phyloP scores from a whole-genome alignment of 2,113 vertebrate species.

The Meriones unguiculatus region DNA sequence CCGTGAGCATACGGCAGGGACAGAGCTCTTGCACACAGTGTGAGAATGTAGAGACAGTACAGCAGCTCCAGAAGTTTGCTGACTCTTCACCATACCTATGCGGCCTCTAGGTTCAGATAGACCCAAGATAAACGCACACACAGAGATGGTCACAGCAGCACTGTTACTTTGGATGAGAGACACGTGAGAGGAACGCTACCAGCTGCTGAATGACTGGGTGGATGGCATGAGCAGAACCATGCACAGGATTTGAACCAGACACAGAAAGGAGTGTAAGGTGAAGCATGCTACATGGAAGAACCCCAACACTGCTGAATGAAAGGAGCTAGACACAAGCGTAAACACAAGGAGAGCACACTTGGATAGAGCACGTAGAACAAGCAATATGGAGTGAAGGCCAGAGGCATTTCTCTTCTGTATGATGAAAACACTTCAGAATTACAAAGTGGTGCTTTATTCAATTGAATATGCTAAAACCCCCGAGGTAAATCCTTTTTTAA shows the following conservation, averaged over 20 bases:
- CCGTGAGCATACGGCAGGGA: neutral
- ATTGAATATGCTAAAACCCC: neutral
- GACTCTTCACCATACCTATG: neutral
- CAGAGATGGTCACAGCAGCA: neutral
- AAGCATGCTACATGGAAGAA: neutral
- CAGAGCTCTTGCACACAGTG: neutral
- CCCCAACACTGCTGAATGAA: neutral
- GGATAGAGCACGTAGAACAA: neutral
- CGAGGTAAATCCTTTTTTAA: neutral
- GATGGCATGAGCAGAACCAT: neutral
- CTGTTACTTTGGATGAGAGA: slow-evolving; percentile 33
- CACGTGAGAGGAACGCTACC: neutral
- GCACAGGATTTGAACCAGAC: slow-evolving; percentile 25
- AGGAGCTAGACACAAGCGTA: neutral
- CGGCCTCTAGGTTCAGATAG: neutral
- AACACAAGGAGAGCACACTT: neutral
- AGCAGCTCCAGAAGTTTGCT: neutral
- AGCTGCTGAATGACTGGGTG: neutral
- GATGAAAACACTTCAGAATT: slow-evolving; percentile 48
- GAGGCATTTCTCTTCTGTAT: neutral
- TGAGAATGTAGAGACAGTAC: neutral
- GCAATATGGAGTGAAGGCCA: neutral
- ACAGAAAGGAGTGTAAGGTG: neutral
- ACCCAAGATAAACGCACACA: neutral
- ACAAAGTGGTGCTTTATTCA: neutral